Base-by-base conservation (phyloP, 2,113 vertebrate species). In the Vicugna pacos region DNA sequence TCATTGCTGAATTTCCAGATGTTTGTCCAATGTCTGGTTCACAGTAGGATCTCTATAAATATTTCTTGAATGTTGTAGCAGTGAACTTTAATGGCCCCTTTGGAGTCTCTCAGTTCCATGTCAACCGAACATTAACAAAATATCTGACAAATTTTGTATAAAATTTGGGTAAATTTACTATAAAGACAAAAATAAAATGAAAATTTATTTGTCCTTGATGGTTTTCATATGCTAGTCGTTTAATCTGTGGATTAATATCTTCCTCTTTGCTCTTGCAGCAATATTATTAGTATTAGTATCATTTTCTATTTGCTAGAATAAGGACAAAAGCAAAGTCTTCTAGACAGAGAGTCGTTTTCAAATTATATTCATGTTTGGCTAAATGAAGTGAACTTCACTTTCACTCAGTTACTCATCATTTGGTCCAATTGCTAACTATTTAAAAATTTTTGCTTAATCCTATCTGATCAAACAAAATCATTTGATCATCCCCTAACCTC, bases 131-230 rank as follows among this genome's bases (percentile, higher is more conserved):
- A 70, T 73, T 90, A 73, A 83, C 62, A 94, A 64, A 93, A 87
- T 83, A 42, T 56, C n/a, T 73, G 7, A 15, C 14, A 12, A 6
- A 1, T 54, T 84, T 64, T 92, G 67, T 11, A 50, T 79, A 69
- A 75, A 62, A 67, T 93, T 54, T 62, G 22, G 9, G 5, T 58
- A 58, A 48, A 83, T 69, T 90, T 92, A 79, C 30, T 79, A 12
- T 70, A 30, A 86, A 35, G 10, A 38, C 12, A 93, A 89, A 70
- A 72, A 65, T 80, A 56, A 95, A 92, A 89, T 84, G 17, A 77
- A 88, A 69, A 77, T 89, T 62, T n/a, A 8, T 32, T 83, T 89
- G 1, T 76, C 8, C 48, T 46, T 73, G 85, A 35, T 92, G 20
- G 4, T 81, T 91, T 96, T 72, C 67, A 13, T 35, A 38, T 88